Conservation (phyloP, 2,888 invertebrate species). For the Phragmatobia fuliginosa region DNA sequence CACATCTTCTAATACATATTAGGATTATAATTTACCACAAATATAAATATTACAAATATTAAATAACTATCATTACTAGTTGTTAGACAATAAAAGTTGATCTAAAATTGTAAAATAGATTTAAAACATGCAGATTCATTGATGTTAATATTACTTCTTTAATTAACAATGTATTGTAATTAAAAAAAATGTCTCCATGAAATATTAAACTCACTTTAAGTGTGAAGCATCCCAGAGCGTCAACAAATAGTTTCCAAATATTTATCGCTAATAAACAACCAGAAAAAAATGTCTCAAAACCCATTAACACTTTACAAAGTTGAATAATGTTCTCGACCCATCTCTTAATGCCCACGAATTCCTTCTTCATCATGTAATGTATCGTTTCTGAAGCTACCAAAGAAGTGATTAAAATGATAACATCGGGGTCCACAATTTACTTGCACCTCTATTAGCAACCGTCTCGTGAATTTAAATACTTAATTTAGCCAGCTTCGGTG, state of each 20-base stretch:
- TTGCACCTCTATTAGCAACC: slow-evolving; percentile 63
- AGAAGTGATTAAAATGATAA: slow-evolving; percentile 80
- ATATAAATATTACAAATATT: too few relatives aligned
- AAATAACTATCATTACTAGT: too few relatives aligned
- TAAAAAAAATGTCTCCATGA: not conserved
- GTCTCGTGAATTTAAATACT: slow-evolving; percentile 77
- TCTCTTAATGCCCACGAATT: slow-evolving; percentile 40
- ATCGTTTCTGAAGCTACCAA: slow-evolving; percentile 68
- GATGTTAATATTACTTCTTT: not conserved
- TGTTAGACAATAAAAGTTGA: not conserved
- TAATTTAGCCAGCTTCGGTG: slow-evolving; percentile 61
- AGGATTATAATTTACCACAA: too few relatives aligned
- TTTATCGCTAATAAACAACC: slow-evolving; percentile 31
- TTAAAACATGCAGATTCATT: not conserved
- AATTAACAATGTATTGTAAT: not conserved
- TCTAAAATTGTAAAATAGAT: too few relatives aligned
- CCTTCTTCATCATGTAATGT: slow-evolving; percentile 43
- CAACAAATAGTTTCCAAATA: slow-evolving; percentile 22
- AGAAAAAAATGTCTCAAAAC: slow-evolving; percentile 14
- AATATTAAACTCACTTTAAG: slow-evolving; percentile 4
- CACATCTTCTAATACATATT: too few relatives aligned
- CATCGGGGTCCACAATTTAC: slow-evolving; percentile 72
- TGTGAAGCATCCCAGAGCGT: slow-evolving; percentile 8
- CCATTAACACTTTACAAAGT: slow-evolving; percentile 55
- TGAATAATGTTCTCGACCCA: slow-evolving; percentile 45